Percentiles rank a stretch among this genome's conserved stretches.
Evolutionary conservation across 2,888 invertebrate genomes (phyloP).

Genomic region (Drosophila paramelanica): DNA sequence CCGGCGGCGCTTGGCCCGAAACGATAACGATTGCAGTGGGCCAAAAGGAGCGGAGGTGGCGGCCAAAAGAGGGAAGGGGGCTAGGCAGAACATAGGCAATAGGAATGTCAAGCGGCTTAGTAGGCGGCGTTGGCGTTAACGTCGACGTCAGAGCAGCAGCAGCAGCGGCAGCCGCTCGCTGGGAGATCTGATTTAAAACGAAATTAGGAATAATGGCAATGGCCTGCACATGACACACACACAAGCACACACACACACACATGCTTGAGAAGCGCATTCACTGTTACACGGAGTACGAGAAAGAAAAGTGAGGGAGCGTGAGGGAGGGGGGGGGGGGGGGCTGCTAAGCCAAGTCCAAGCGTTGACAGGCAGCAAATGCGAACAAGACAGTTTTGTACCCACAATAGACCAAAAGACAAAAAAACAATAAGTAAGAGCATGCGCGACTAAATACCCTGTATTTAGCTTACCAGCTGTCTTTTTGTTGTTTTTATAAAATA

Average conservation of each 20-base stretch:
- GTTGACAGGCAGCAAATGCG: constrained; percentile 77
- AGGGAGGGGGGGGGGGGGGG: neutral
- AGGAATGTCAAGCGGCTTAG: constrained; percentile 62
- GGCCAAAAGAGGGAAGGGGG: neutral
- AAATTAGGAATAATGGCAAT: constrained; percentile 83
- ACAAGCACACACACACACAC: constrained; percentile 41
- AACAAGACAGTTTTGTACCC: constrained; percentile 72
- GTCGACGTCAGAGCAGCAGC: constrained; percentile 26
- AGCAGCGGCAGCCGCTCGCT: constrained; percentile 27
- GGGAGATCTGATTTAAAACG: constrained; percentile 82
- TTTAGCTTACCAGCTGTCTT: neutral
- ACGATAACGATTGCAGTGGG: constrained; percentile 50
- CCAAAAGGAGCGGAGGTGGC: neutral
- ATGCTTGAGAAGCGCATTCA: constrained; percentile 40
- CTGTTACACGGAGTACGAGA: constrained; percentile 28
- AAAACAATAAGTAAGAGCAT: constrained; percentile 1
- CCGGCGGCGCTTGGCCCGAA: constrained; percentile 51
- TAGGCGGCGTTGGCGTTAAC: constrained; percentile 60
- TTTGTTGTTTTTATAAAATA: no score
- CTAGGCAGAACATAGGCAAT: constrained; percentile 14
- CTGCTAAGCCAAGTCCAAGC: constrained; percentile 54
- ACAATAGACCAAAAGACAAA: constrained; percentile 40
- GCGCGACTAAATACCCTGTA: neutral
- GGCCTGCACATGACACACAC: constrained; percentile 76
- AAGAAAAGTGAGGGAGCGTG: neutral